Evolutionary conservation across 2,797 vertebrate genomes (phyloP).

Genomic region (Fistularia commersonii): DNA sequence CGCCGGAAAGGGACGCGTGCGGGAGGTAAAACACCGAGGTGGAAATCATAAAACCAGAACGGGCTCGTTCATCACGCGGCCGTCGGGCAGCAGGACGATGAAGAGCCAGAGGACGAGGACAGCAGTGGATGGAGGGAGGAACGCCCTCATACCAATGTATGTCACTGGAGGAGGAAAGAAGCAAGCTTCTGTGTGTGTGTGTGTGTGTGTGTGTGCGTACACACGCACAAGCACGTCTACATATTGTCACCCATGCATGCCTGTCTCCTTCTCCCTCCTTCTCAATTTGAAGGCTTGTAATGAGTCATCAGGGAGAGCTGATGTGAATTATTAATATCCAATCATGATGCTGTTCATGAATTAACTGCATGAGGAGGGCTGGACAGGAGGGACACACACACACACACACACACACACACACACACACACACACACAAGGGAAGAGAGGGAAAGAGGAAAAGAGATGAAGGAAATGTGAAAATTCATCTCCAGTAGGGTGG

Average conservation of each 20-base stretch:
- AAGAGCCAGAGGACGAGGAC: no score
- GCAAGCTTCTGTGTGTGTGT: neutral
- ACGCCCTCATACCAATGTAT: neutral
- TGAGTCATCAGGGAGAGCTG: slow-evolving; percentile 77
- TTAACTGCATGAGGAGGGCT: slow-evolving; percentile 59
- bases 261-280: slow-evolving; percentile 29
- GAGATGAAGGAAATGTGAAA: neutral
- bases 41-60: neutral
- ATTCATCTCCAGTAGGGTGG: no score
- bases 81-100: no score
- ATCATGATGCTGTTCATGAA: slow-evolving; percentile 73
- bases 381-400: slow-evolving; percentile 3
- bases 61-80: no score
- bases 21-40: no score
- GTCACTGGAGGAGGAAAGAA: neutral
- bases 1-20: no score
- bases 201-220: no score
- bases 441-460: neutral
- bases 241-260: slow-evolving; percentile 40
- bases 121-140: no score
- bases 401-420: neutral
- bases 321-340: slow-evolving; percentile 80
- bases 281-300: slow-evolving; percentile 64
- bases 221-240: no score
- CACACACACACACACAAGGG: neutral